Conservation (phyloP, 2,797 vertebrate species). For the Oreonectes daqikongensis region DNA sequence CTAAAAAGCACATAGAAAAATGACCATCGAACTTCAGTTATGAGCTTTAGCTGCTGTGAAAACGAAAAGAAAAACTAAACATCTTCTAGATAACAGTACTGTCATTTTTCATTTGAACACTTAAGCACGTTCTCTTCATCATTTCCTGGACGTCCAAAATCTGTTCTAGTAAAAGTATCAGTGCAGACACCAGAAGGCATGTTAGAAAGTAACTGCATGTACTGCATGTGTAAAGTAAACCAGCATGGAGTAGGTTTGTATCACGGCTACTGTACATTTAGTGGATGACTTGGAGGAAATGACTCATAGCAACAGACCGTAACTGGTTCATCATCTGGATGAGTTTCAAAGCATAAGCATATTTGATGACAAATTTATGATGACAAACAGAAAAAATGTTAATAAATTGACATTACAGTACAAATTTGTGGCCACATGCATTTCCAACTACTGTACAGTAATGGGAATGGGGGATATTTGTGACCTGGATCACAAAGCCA, state of each 20-base stretch:
- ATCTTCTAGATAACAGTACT: not conserved
- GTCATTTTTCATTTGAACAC: not conserved
- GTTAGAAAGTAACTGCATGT: not conserved
- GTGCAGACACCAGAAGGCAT: slow-evolving; percentile 6
- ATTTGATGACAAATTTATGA: not conserved
- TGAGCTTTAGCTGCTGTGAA: not conserved
- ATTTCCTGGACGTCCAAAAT: slow-evolving; percentile 28
- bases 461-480: no score
- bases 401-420: not conserved
- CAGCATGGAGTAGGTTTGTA: not conserved
- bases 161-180: slow-evolving; percentile 7
- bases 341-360: not conserved
- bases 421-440: not conserved
- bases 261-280: not conserved
- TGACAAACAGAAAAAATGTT: not conserved
- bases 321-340: not conserved
- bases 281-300: not conserved
- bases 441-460: not conserved
- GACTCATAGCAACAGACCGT: not conserved
- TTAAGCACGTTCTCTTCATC: not conserved
- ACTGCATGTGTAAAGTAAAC: no score
- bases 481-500: no score
- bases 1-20: not conserved
- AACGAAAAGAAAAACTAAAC: not conserved
- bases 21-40: not conserved